Conservation (phyloP, 2,797 vertebrate species). For the Hirundo rustica region DNA sequence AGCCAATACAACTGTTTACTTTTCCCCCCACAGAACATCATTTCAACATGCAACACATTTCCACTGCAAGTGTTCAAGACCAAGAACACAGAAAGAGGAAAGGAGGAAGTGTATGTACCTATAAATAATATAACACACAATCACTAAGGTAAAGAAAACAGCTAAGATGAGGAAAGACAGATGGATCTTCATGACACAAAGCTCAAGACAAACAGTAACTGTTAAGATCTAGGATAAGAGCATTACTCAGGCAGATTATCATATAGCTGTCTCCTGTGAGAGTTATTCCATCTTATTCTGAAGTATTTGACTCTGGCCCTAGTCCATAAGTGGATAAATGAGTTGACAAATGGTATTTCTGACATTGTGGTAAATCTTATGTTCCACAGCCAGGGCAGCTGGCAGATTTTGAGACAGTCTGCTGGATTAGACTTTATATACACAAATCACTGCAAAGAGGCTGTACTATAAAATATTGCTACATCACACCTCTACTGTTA, state of each 20-base stretch:
- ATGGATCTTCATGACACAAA: constrained; percentile 6
- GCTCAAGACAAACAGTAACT: background rate
- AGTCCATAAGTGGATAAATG: constrained; percentile 22
- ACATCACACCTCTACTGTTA: background rate
- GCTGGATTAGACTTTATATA: background rate
- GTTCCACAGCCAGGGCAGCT: constrained; percentile 10
- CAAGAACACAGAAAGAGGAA: background rate
- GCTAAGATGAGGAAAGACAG: background rate
- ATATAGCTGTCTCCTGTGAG: constrained; percentile 29
- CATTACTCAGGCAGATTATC: constrained; percentile 19
- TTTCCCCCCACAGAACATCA: fast-evolving
- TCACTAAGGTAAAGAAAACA: background rate
- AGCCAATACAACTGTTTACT: background rate
- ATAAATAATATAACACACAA: background rate
- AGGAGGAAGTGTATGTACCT: background rate
- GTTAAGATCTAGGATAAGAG: constrained; percentile 18
- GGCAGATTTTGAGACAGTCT: constrained; percentile 4
- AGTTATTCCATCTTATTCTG: constrained; percentile 9
- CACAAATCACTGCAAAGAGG: constrained; percentile 14
- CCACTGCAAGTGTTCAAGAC: background rate
- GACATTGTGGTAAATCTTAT: constrained; percentile 17
- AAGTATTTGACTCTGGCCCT: background rate
- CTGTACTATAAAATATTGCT: background rate
- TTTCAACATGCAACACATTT: background rate
- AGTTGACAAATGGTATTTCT: constrained; percentile 48